Conservation (phyloP, 1,140 invertebrate genomes). For the Eumeta japonica region DNA sequence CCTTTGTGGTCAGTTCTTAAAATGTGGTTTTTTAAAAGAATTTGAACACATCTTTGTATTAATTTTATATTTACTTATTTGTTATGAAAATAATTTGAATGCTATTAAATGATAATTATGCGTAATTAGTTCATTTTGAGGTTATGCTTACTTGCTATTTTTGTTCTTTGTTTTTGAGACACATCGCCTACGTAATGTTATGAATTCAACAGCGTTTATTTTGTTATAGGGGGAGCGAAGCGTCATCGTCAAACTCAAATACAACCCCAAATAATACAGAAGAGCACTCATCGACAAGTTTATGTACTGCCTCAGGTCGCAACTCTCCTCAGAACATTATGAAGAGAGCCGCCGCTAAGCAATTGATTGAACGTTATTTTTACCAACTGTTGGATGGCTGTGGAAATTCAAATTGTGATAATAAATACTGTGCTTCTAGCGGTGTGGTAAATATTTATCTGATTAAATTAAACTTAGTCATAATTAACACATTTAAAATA, state of each 20-base stretch:
- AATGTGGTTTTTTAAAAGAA: conserved; percentile 6
- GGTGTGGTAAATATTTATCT: conserved; percentile 63
- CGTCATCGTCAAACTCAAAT: conserved; percentile 49
- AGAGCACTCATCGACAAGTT: conserved; percentile 26
- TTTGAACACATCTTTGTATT: conserved; percentile 1
- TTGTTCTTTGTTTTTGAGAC: conserved; percentile 37
- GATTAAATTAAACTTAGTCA: neutral
- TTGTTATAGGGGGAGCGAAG: conserved; percentile 51
- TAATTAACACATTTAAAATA: neutral
- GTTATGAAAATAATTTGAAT: no score
- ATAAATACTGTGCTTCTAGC: conserved; percentile 86
- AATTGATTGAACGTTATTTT: conserved; percentile 89
- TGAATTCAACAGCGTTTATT: no score
- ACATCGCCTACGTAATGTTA: no score
- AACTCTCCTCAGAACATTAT: conserved; percentile 62
- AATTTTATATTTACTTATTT: no score
- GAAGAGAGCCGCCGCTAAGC: conserved; percentile 85
- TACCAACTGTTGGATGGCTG: conserved; percentile 89
- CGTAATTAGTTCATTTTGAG: conserved; percentile 25
- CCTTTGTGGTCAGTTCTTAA: conserved; percentile 6
- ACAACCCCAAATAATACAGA: conserved; percentile 33
- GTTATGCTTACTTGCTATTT: conserved; percentile 51
- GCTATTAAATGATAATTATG: conserved; percentile 13
- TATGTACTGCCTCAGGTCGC: conserved; percentile 29
- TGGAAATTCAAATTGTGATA: conserved; percentile 80